These are phyloP conservation scores for Ophion slaviceki DNA, from an alignment of 2,888 invertebrate genomes.

Conservation along the genomic window DNA sequence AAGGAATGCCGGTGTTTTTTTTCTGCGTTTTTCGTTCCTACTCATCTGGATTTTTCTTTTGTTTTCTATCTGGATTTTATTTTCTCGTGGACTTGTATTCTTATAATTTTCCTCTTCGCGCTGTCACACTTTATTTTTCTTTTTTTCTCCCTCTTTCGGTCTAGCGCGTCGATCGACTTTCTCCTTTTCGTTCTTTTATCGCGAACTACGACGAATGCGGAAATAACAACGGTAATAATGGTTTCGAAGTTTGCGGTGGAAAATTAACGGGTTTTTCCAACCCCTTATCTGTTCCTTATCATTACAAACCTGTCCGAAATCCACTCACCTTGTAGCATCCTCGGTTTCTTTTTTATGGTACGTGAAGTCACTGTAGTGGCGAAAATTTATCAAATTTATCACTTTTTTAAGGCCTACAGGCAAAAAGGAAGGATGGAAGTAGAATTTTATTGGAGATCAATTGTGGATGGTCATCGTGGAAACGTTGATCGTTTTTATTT, in stretches of 20 bases:
- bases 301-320: not conserved
- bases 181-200: constrained; percentile 18
- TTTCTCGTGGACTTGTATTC: constrained; percentile 38
- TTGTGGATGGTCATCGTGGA: not conserved
- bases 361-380: not conserved
- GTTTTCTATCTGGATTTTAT: constrained; percentile 46
- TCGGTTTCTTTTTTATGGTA: not conserved
- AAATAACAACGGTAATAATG: constrained; percentile 14
- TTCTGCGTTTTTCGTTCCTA: constrained; percentile 48
- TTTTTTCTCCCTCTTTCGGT: constrained; percentile 44
- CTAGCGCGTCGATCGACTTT: constrained; percentile 34
- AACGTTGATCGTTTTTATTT: not conserved
- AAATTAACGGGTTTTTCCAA: constrained; percentile 3
- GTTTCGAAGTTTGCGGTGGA: constrained; percentile 28
- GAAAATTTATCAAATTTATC: not conserved
- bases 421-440: not conserved
- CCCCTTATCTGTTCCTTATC: constrained; percentile 2
- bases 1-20: constrained; percentile 70
- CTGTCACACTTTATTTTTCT: constrained; percentile 24
- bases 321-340: not conserved
- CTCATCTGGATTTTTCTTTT: constrained; percentile 51
- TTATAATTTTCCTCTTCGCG: constrained; percentile 42
- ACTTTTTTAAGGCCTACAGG: not conserved
- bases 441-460: not conserved
- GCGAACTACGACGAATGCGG: constrained; percentile 23